Evolutionary conservation across 2,113 vertebrate genomes (phyloP), one percentile per base, ranked within the genome.

Genomic region (Rhinolophus sinicus): DNA sequence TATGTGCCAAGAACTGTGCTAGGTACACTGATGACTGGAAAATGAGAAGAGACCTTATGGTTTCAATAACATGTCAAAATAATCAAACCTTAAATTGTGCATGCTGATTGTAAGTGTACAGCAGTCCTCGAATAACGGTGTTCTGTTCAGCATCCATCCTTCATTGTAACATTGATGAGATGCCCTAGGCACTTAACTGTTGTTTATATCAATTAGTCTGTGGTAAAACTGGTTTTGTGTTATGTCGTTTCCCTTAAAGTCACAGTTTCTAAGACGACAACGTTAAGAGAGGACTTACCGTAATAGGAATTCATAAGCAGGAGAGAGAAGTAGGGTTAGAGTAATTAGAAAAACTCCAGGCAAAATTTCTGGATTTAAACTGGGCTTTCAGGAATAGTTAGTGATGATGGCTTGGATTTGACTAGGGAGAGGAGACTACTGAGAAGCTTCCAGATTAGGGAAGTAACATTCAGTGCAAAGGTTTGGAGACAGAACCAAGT

Each of bases 1-100:
- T 87, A 40, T 88, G 28, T 83, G 54, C 30, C 30, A 93, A 90
- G 24, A 75, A 50, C 24, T 54, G 12, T 80, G 50, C 50, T 87
- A 62, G 47, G 35, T 76, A 5, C 2, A 35, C 67, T 75, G 35
- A 84, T 76, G 50, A 44, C 35, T 93, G 40, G 64, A 84, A 90
- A 90, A 64, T 88, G 56, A 78, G 54, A 82, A 78, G 56, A 50
- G 80, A 75, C 18, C 26, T 94, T 92, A 8, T 40, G 87, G 56
- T 93, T 93, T 83, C 35, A 88, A 26, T 76, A 38, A 93, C 67
- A 47, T 94, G 21, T 75, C 78, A 24, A 75, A 96, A 77, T 72
- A 87, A 70, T 75, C 22, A 64, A 64, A 84, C 21, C 33, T 93
- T 87, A 64, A n/a, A 60, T 90, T 94, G 44, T 84, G 4, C n/a